These are phyloP conservation scores for Osmoderma eremita DNA, from an alignment of 2,888 invertebrate genomes.

Conservation along the genomic window DNA sequence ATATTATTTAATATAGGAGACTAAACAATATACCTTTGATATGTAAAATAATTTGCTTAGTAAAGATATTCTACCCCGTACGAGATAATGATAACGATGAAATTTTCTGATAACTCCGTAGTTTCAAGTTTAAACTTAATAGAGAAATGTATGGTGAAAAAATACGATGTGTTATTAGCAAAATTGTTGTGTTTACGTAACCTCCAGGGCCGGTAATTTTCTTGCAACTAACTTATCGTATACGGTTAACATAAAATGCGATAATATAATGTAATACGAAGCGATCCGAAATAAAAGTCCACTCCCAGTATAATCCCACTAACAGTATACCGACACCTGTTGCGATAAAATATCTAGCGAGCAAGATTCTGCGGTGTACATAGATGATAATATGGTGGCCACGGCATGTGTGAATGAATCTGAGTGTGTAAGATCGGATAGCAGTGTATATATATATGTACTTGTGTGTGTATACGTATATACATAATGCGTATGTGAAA, in stretches of 20 bases:
- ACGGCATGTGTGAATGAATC: constrained; percentile 22
- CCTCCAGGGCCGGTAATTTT: too few relatives aligned
- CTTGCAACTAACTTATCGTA: too few relatives aligned
- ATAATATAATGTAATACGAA: constrained; percentile 4
- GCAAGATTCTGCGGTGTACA: constrained; percentile 15
- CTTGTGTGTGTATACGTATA: not conserved
- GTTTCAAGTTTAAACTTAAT: too few relatives aligned
- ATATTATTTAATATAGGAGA: constrained; percentile 10
- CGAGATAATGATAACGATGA: not conserved
- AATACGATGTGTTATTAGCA: too few relatives aligned
- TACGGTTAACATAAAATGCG: constrained; percentile 9
- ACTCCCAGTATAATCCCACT: constrained; percentile 16
- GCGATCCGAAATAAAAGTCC: constrained; percentile 9
- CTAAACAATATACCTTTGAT: constrained; percentile 20
- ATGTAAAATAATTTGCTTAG: constrained; percentile 4
- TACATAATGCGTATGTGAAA: constrained; percentile 34
- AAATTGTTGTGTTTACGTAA: too few relatives aligned
- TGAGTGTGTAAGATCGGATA: constrained; percentile 3
- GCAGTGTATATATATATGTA: not conserved
- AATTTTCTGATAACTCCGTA: too few relatives aligned
- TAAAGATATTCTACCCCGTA: constrained; percentile 1
- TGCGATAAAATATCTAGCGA: constrained; percentile 17
- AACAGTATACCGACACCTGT: constrained; percentile 24
- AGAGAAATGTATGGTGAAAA: too few relatives aligned
- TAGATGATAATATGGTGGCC: constrained; percentile 14